Conservation (phyloP, 2,113 vertebrate species). For the Ahaetulla prasina region DNA sequence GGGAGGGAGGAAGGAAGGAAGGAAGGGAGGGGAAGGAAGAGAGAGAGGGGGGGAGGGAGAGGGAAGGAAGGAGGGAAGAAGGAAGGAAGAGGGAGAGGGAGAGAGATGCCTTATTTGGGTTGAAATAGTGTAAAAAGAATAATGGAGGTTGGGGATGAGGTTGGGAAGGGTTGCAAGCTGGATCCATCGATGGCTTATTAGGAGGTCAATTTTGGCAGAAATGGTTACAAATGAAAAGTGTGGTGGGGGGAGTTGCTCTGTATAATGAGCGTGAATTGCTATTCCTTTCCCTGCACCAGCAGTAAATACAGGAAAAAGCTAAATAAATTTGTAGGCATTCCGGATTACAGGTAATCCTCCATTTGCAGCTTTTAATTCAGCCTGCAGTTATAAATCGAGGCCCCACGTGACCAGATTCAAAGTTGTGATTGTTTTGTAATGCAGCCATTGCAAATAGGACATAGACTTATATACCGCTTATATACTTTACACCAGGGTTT, state of each 20-base stretch:
- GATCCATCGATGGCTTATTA: not conserved
- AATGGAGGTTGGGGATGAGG: not conserved
- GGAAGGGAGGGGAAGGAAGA: no score
- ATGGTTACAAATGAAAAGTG: not conserved
- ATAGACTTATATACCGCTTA: not conserved
- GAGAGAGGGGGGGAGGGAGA: no score
- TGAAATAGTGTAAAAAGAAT: not conserved
- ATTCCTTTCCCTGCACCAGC: not conserved
- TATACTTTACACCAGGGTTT: no score
- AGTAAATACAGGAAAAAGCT: not conserved
- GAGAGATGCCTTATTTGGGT: not conserved
- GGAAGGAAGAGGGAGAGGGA: not conserved
- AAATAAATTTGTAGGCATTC: not conserved
- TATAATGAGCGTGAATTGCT: not conserved
- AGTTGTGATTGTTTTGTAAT: not conserved
- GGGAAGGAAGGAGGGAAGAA: no score
- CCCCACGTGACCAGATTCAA: not conserved
- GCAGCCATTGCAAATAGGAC: not conserved
- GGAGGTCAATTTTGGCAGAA: not conserved
- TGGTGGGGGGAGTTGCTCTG: not conserved
- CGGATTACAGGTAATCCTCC: not conserved
- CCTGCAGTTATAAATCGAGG: not conserved
- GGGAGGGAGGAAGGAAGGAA: no score
- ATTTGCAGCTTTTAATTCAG: not conserved
- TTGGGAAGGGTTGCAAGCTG: no score